Conservation (phyloP, 1,140 invertebrate species). For the Leptopilina boulardi region DNA sequence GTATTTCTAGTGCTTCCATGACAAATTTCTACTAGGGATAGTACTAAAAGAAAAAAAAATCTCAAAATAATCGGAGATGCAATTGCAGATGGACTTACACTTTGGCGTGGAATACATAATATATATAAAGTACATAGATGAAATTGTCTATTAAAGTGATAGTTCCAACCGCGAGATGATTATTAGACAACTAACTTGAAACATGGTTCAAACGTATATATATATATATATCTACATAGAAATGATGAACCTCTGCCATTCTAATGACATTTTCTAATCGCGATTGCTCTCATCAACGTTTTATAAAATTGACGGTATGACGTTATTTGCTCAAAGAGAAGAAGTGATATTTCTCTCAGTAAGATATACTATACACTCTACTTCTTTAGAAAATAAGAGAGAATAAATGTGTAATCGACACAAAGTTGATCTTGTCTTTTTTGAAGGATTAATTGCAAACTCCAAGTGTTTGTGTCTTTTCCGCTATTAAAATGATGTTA, state of each 20-base stretch:
- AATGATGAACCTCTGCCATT: constrained; percentile 35
- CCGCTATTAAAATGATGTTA: constrained; percentile 73
- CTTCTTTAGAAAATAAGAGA: constrained; percentile 10
- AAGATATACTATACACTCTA: too few species aligned
- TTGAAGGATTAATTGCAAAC: constrained; percentile 63
- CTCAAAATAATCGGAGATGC: too few species aligned
- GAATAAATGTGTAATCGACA: constrained; percentile 52
- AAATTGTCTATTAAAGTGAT: constrained; percentile 44
- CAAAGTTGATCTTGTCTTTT: constrained; percentile 49
- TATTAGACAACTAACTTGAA: constrained; percentile 53
- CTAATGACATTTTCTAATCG: constrained; percentile 73
- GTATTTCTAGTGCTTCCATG: too few species aligned
- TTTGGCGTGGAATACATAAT: too few species aligned
- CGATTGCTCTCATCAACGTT: constrained; percentile 54
- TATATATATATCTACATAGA: not conserved
- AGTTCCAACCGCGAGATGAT: constrained; percentile 52
- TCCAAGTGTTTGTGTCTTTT: constrained; percentile 58
- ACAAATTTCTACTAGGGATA: too few species aligned
- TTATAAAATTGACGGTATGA: constrained; percentile 24
- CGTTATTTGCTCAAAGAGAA: constrained; percentile 25
- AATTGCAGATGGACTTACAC: too few species aligned
- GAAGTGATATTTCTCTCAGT: constrained; percentile 21
- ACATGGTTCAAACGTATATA: too few species aligned
- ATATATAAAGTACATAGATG: constrained; percentile 8
- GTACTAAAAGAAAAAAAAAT: too few species aligned